These are phyloP conservation scores for Buathra laborator DNA, from an alignment of 2,888 invertebrate species.

Conservation along the genomic window DNA sequence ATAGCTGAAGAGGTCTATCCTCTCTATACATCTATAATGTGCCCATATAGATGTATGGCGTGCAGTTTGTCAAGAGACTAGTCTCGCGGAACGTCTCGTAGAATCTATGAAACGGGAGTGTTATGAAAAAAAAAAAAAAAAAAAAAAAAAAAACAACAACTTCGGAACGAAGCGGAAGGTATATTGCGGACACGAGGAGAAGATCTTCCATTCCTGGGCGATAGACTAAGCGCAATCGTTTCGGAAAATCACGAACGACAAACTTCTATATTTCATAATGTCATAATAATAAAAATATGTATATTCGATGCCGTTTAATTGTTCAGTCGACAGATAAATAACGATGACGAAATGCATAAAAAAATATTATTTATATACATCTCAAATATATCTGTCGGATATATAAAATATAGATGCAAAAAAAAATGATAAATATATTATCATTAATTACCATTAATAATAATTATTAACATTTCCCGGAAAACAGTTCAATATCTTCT, in stretches of 20 bases:
- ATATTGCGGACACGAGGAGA: slow-evolving; percentile 1
- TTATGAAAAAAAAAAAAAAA: slow-evolving; percentile 51
- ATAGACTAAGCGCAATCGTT: slow-evolving; percentile 28
- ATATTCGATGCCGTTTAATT: too few relatives aligned
- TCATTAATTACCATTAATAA: too few relatives aligned
- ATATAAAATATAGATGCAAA: too few relatives aligned
- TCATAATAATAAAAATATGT: too few relatives aligned
- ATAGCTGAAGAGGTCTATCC: background rate
- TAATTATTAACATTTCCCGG: too few relatives aligned
- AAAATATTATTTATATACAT: too few relatives aligned
- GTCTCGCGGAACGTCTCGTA: slow-evolving; percentile 42
- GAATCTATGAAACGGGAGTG: slow-evolving; percentile 44
- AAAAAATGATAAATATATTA: too few relatives aligned
- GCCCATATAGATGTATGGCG: slow-evolving; percentile 33
- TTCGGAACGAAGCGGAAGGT: slow-evolving; percentile 28
- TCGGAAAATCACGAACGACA: slow-evolving; percentile 4
- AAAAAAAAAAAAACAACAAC: slow-evolving; percentile 57
- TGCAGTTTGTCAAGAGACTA: slow-evolving; percentile 63
- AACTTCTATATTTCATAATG: too few relatives aligned
- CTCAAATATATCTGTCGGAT: too few relatives aligned
- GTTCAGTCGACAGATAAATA: too few relatives aligned
- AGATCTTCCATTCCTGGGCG: background rate
- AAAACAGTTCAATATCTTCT: too few relatives aligned
- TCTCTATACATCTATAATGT: slow-evolving; percentile 29
- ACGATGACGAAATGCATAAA: too few relatives aligned